Evolutionary conservation across 2,888 invertebrate species (phyloP).

Genomic region (Athrips mouffetella): DNA sequence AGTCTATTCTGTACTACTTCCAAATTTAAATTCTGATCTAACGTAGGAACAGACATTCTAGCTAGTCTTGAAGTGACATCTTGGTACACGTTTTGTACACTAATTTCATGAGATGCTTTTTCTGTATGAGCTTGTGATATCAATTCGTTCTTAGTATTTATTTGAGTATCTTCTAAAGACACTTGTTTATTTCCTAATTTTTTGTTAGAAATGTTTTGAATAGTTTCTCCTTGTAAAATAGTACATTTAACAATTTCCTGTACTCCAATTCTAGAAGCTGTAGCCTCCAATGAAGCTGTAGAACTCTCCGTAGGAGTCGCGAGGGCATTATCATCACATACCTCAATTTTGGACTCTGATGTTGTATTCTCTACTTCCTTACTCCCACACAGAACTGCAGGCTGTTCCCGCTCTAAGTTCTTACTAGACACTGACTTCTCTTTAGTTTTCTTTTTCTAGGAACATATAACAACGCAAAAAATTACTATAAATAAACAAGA

Average conservation of each 20-base stretch:
- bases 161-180: neutral
- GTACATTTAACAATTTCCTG: neutral
- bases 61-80: constrained; percentile 36
- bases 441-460: constrained; percentile 61
- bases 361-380: neutral
- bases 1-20: constrained; percentile 29
- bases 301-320: neutral
- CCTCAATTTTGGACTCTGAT: neutral
- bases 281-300: neutral
- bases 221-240: neutral
- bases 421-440: constrained; percentile 31
- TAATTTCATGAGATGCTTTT: neutral
- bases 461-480: constrained; percentile 32
- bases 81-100: constrained; percentile 25
- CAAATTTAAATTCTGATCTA: constrained; percentile 18
- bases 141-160: neutral
- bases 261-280: neutral
- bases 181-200: neutral
- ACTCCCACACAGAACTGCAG: constrained; percentile 6
- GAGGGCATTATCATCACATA: neutral
- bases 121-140: neutral
- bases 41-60: constrained; percentile 30
- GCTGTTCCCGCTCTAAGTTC: constrained; percentile 10
- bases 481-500: constrained; percentile 15
- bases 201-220: too few species aligned